Evolutionary conservation across 2,113 vertebrate species (phyloP), one percentile per base, ranked within the genome.

Genomic region (Notarius lentiginosus): DNA sequence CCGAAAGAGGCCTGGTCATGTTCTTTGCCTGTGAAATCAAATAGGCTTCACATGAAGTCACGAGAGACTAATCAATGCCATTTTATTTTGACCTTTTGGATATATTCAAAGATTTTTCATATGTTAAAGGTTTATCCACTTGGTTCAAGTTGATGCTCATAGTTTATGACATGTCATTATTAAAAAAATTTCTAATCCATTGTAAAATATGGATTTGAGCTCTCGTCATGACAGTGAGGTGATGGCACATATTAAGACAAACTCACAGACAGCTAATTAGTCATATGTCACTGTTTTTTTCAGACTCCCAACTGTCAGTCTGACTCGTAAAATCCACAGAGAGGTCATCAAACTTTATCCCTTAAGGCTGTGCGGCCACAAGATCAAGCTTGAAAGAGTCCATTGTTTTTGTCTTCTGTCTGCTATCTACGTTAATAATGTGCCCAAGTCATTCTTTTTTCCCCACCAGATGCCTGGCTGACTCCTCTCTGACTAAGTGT

Each of bases 401-500:
- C 53, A 84, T 77, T 34, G 18, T 58, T 84, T 81, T 80, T 27
- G 82, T 89, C 73, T 77, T 66, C 49, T 81, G 76, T 73, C 30
- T 82, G 68, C 83, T 65, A 85, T 58, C 72, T 86, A 60, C 55
- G 34, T 81, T 58, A 86, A 79, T 89, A 81, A 84, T 34, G 24
- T 87, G 66, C 58, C 15, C 58, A 49, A 66, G 85, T 68, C 72
- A n/a, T 34, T 87, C 83, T 85, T 85, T 84, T 79, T 24, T 60
- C 79, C 83, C 83, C 79, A 87, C 84, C 86, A 86, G 86, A 86
- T 87, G 84, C 61, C 56, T 77, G 49, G 75, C 84, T 86, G 86
- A 89, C 84, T 89, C 73, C 76, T 83, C 82, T 65, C 86, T 88
- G 86, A 89, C 84, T 84, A 88, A 89, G 79, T 87, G 83, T 89